Evolutionary conservation across 2,113 vertebrate genomes (phyloP), one percentile per base, ranked within the genome.

Genomic region (Misgurnus mizolepis): DNA sequence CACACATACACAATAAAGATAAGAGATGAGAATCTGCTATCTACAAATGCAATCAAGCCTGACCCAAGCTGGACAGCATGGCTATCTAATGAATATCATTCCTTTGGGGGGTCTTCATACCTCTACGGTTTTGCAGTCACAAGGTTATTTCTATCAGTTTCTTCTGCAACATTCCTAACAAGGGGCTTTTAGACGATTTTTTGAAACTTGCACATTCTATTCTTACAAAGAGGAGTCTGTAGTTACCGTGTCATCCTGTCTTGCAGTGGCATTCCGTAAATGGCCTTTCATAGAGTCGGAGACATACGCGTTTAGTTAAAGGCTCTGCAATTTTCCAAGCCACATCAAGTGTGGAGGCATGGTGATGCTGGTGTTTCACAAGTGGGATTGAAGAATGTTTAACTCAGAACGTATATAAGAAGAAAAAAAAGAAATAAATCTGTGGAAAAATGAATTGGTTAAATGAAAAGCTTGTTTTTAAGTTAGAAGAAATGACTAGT

Each of bases 241-340:
- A 77, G 81, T 86, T 88, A 82, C 75, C 73, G 58, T 82, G 78
- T 86, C 78, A 84, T 71, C 75, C 77, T 82, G 78, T 73, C 78
- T 81, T 78, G 71, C 70, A 15, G n/a, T 82, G 80, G 80, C 69
- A 81, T 84, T 49, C 75, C 85, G 50, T 70, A 60, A 82, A 76
- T 66, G 64, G 66, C 79, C 47, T 78, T 22, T 56, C 39, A 61
- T 47, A 58, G 66, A 61, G 41, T 43, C 49, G 56, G 50, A 41
- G 71, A 77, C 89, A 91, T 85, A 62, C 88, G 88, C 85, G 89
- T 90, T 81, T 85, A 71, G 80, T 86, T 87, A 89, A 78, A 85
- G 86, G 85, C 89, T 86, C 84, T 69, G 80, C 82, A 79, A 85
- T 88, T 86, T 86, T 83, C 60, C 60, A 82, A 84, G 81, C 88